Conservation (phyloP, 2,888 invertebrate species). For the Aleiodes alternator region DNA sequence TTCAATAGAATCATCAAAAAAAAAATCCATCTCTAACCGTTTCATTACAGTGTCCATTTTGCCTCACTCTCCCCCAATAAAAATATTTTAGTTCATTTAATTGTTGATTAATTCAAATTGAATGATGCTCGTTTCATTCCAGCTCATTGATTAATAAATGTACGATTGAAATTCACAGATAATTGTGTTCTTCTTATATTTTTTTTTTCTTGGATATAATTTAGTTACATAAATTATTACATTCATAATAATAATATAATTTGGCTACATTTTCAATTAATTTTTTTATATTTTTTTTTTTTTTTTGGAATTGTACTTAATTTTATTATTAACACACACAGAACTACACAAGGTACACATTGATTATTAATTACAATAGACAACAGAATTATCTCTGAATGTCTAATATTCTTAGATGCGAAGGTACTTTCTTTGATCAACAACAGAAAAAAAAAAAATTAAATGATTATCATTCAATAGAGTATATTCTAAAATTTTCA, state of each 20-base stretch:
- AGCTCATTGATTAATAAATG: constrained; percentile 9
- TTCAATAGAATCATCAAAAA: too few species aligned
- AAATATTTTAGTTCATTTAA: background rate
- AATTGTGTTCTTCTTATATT: constrained; percentile 33
- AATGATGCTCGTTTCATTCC: constrained; percentile 36
- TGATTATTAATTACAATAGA: constrained; percentile 37
- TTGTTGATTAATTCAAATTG: too few species aligned
- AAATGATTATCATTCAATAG: constrained; percentile 21
- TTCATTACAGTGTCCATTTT: too few species aligned
- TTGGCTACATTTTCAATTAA: constrained; percentile 1
- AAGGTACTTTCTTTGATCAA: constrained; percentile 36
- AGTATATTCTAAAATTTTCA: constrained; percentile 12
- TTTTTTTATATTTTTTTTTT: too few species aligned
- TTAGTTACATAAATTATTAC: background rate
- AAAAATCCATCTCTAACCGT: too few species aligned
- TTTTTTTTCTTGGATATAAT: background rate
- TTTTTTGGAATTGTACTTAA: constrained; percentile 7
- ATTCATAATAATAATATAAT: background rate
- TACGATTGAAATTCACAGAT: constrained; percentile 44
- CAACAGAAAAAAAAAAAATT: constrained; percentile 28
- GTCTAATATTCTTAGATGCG: background rate
- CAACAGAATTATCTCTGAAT: background rate
- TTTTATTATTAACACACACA: background rate
- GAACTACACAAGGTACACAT: constrained; percentile 38
- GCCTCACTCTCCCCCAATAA: too few species aligned